Evolutionary conservation across 2,113 vertebrate species (phyloP).

Genomic region (Scalopus aquaticus): DNA sequence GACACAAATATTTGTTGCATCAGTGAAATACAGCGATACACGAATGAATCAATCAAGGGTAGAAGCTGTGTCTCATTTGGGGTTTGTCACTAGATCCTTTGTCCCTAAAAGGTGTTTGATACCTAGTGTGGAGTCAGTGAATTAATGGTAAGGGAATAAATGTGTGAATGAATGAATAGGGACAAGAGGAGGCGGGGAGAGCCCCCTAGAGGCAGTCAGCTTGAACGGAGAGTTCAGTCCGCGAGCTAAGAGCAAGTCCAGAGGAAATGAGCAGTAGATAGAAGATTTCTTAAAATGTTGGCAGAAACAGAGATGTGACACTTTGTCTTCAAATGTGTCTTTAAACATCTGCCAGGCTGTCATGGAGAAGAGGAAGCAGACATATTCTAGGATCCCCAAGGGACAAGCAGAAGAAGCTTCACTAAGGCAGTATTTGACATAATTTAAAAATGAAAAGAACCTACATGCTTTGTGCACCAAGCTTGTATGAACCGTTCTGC

Average conservation of each 20-base stretch:
- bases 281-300: background rate
- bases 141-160: background rate
- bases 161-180: background rate
- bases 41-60: background rate
- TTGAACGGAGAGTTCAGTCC: background rate
- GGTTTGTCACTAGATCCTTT: background rate
- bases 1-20: background rate
- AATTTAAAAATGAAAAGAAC: conserved; percentile 16
- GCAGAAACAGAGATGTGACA: conserved; percentile 38
- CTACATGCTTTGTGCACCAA: background rate
- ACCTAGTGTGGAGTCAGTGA: background rate
- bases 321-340: conserved; percentile 32
- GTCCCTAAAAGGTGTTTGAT: background rate
- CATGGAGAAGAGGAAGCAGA: conserved; percentile 22
- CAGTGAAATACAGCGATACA: background rate
- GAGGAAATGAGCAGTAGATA: background rate
- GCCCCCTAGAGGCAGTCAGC: background rate
- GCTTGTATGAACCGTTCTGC: rapidly evolving
- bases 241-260: background rate
- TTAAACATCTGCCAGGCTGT: conserved; percentile 59
- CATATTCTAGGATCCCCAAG: background rate
- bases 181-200: background rate
- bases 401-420: background rate
- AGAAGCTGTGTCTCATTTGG: rapidly evolving
- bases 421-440: conserved; percentile 15